Evolutionary conservation across 2,888 invertebrate genomes (phyloP), one percentile per base, ranked within the genome.

Genomic region (Melangyna quadrimaculata): DNA sequence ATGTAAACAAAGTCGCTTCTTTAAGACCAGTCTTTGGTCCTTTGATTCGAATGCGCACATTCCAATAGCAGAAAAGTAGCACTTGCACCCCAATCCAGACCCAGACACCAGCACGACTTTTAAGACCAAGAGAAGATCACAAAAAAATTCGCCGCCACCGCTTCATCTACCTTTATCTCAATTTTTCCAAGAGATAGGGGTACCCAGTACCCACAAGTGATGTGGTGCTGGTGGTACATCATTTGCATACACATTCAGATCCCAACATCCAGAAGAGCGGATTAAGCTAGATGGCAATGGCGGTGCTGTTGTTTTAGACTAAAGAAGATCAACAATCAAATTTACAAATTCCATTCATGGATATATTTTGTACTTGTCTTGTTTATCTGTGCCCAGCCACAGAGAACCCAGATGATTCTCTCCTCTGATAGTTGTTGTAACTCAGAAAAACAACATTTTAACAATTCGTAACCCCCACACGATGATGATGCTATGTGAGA

Each of bases 281-380:
- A 29, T 19, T 29, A 19, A 43, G 24, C 27, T 43, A 35, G 17
- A 17, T 10, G 6, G 32, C n/a, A n/a, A 72, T 19, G 32, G 40
- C 51, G 78, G 57, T 19, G 51, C 45, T 51, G 51, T 29, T 51
- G 22, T 59, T 35, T 12, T 10, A 51, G 67, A 19, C 35, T 19
- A 35, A 43, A 74, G 48, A 37, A 69, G 53, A 63, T 67, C 84
- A 80, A 80, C 84, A 75, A 80, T 80, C 75, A 90, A 90, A 91
- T 89, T 91, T 91, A 91, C 90, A 90, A 91, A 91, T 91, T 91
- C 91, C 91, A 91, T 91, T 91, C 91, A 91, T 91, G 90, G 89
- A 89, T 91, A 90, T 73, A 29, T 79, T 73, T 37, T 71, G 40
- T 59, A 19, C 12, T 48, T 57, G 51, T n/a, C 24, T 7, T 55